phyloP scores from a whole-genome alignment of 2,888 invertebrate species.

The Drosophila planitibia region DNA sequence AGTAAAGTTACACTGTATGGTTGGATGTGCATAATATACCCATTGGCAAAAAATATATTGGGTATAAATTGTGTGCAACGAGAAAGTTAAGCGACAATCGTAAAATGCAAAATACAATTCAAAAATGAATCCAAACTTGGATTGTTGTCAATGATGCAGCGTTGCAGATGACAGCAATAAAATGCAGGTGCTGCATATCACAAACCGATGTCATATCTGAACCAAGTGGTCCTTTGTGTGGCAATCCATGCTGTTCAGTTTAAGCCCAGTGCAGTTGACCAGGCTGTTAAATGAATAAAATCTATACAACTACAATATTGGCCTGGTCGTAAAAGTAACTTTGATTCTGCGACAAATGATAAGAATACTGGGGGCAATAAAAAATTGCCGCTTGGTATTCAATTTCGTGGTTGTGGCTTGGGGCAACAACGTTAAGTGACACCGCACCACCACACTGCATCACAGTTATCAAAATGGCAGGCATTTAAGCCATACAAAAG shows the following conservation, averaged over 20 bases:
- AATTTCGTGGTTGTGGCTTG: constrained; percentile 27
- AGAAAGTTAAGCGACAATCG: constrained; percentile 43
- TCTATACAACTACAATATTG: constrained; percentile 38
- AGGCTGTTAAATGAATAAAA: constrained; percentile 63
- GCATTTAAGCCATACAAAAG: constrained; percentile 60
- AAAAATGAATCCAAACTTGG: constrained; percentile 59
- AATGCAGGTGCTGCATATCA: constrained; percentile 70
- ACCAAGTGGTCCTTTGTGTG: constrained; percentile 44
- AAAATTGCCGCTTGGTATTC: constrained; percentile 35
- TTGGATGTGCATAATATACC: neutral
- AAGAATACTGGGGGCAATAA: constrained; percentile 22
- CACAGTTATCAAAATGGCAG: constrained; percentile 42
- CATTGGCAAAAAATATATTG: neutral
- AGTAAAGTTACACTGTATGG: neutral
- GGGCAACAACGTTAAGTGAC: constrained; percentile 8
- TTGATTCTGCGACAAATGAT: constrained; percentile 21
- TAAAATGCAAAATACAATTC: constrained; percentile 45
- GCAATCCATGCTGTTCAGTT: neutral
- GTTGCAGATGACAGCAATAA: constrained; percentile 77
- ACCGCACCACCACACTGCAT: neutral
- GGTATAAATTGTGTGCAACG: constrained; percentile 11
- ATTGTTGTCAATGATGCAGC: constrained; percentile 34
- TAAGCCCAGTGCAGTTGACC: constrained; percentile 36
- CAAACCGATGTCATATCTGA: constrained; percentile 26
- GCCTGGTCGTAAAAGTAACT: constrained; percentile 17